phyloP scores from a whole-genome alignment of 2,797 vertebrate species.

The Melopsittacus undulatus region DNA sequence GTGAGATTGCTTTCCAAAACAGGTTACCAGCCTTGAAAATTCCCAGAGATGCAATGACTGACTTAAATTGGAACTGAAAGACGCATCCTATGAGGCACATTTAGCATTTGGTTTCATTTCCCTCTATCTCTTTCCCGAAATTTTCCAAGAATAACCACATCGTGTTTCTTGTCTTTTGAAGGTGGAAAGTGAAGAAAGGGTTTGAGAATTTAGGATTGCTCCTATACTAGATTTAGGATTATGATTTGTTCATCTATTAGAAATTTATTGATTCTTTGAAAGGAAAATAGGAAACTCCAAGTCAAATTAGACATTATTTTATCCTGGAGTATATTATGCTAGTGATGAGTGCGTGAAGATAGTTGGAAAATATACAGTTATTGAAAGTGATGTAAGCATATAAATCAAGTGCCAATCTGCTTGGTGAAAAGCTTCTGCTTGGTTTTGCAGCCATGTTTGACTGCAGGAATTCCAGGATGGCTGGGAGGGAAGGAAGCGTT shows the following conservation, averaged over 20 bases:
- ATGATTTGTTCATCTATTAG: not conserved
- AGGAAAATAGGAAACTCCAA: not conserved
- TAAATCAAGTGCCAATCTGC: not conserved
- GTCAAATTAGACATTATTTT: not conserved
- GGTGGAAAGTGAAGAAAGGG: not conserved
- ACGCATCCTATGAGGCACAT: not conserved
- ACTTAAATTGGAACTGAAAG: not conserved
- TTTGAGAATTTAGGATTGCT: not conserved
- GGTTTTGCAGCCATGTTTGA: not conserved
- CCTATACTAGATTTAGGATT: not conserved
- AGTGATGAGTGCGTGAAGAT: not conserved
- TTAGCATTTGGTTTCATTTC: not conserved
- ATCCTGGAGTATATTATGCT: not conserved
- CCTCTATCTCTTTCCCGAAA: not conserved
- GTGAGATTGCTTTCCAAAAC: conserved; percentile 31
- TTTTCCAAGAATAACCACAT: not conserved
- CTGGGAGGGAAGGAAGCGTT: not conserved
- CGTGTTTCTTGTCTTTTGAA: not conserved
- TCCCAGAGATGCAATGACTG: conserved; percentile 3
- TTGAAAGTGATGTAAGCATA: not conserved
- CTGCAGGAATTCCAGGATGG: not conserved
- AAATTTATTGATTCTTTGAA: not conserved
- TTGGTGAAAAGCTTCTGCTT: not conserved
- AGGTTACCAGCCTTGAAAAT: not conserved
- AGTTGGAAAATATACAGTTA: not conserved